These are phyloP conservation scores for Rhynchomys soricoides DNA, from an alignment of 2,113 vertebrate species.

Conservation along the genomic window DNA sequence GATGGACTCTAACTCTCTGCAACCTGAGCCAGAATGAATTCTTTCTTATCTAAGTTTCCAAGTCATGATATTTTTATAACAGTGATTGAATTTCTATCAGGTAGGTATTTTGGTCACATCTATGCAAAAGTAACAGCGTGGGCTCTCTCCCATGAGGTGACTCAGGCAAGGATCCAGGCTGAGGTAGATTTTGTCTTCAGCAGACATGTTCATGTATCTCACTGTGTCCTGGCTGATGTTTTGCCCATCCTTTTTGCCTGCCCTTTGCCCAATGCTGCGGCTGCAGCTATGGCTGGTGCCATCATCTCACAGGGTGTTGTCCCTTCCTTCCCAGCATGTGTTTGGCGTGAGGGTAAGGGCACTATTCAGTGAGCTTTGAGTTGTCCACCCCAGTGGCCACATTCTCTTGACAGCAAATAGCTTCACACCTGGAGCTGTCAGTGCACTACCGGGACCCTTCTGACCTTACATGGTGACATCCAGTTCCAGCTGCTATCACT, in stretches of 20 bases:
- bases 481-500: background rate
- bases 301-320: background rate
- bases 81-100: background rate
- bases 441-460: fast-evolving
- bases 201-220: background rate
- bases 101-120: background rate
- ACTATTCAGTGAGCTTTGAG: background rate
- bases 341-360: background rate
- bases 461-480: background rate
- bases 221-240: too few relatives aligned
- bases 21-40: background rate
- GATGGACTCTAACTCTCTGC: background rate
- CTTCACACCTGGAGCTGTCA: background rate
- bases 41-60: background rate
- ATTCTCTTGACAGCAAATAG: background rate
- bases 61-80: background rate
- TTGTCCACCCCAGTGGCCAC: too few relatives aligned
- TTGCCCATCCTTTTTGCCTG: background rate
- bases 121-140: background rate
- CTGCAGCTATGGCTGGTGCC: background rate
- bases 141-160: background rate
- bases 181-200: background rate
- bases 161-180: background rate
- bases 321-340: background rate
- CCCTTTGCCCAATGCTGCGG: background rate